Base-by-base conservation (phyloP, 2,113 vertebrate genomes). In the Parotia lawesii region DNA sequence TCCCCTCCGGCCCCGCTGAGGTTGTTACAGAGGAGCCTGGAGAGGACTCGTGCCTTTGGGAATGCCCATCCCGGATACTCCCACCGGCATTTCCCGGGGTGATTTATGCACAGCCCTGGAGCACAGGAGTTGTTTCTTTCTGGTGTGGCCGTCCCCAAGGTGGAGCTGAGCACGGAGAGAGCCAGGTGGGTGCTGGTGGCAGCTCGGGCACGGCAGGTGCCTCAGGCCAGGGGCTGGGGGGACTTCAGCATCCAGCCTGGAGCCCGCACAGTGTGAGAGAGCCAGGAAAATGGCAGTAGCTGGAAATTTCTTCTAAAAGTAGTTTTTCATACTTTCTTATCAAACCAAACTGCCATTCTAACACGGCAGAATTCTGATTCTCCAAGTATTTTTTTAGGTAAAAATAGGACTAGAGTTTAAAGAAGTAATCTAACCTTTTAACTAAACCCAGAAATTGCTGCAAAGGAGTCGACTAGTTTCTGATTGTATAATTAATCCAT, bases 131-230 rank as follows among this genome's bases (percentile, higher is more conserved):
- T 0, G 5, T 13, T 50, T 25, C 33, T 58, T 21, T 42, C 67
- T 4, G 0, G 5, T 1, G 0, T 2, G 14, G 73, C 31, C 1
- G 0, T 60, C 51, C 57, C 58, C 3, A 11, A 5, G 51, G 69
- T 35, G 71, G 38, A 57, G 71, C 40, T 57, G 53, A 22, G 85
- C 28, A 7, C 4, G 40, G 51, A 7, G 33, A 66, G 53, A 50
- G 27, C 40, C 4, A 47, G 78, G 78, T 62, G 74, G 48, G 70
- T 71, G 78, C 53, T 45, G 24, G 7, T 1, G 4, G 45, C 22
- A 54, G 86, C 50, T 10, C 6, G 0, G 6, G 71, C 15, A 6
- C 0, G 24, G 40, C 51, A 33, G 20, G 16, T 12, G 38, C 25
- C 57, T 2, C 2, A 16, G 64, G 69, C 1, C 1, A 27, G 78